Base-by-base conservation (phyloP, 2,888 invertebrate genomes). In the Antitype chi region DNA sequence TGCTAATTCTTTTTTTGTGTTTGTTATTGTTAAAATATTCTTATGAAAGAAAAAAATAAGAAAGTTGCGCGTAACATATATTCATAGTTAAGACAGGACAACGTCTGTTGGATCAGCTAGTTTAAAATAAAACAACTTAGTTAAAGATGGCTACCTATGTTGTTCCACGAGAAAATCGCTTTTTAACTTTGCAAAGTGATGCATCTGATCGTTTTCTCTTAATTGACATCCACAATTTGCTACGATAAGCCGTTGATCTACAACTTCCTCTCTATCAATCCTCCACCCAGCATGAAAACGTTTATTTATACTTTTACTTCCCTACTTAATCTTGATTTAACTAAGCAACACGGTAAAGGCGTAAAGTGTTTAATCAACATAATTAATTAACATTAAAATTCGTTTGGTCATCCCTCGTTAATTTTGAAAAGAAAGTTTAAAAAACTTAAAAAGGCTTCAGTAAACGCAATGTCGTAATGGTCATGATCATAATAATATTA, bases 401-500 rank as follows among this genome's bases (percentile, higher is more conserved):
- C 38, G 55, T 82, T 76, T 57, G 70, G 88, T 88, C 80, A 82
- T 71, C 72, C 78, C 67, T 88, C 74, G 80, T 82, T 88, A 76
- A 85, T 76, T 85, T 76, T 67, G 17, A n/a, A 62, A 70, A 66
- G 85, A 85, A 82, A 80, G 85, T 66, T 75, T 55, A n/a, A 57
- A 71, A 63, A 63, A 32, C 55, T 63, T 69, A 52, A 71, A 81
- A 74, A 55, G 43, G 17, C 17, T 75, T 67, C 68, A 68, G 63
- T 74, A 71, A 75, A 72, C 52, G 63, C 15, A 59, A 68, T 78
- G 80, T 72, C n/a, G 62, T 84, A 70, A 84, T 70, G 32, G 25
- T 69, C 13, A 53, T 63, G 53, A 63, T 74, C 43, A 55, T 47
- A 49, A 25, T 64, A 60, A 59, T 62, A 83, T 60, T 52, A 79